These are phyloP conservation scores for Thinocorus orbignyianus DNA, from an alignment of 2,113 vertebrate species.

Conservation along the genomic window DNA sequence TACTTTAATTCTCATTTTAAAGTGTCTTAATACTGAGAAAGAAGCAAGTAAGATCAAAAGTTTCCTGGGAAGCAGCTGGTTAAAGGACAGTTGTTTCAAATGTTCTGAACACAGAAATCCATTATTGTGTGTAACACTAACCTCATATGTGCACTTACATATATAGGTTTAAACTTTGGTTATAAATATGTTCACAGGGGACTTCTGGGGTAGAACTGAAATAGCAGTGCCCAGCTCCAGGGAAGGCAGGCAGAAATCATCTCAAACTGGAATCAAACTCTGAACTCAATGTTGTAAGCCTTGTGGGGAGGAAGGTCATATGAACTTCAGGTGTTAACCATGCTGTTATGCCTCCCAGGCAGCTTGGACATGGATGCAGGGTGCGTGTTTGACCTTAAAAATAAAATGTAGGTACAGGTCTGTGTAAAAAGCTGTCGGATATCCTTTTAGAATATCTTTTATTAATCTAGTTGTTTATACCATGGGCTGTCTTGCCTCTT, in stretches of 20 bases:
- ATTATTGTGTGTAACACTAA: background rate
- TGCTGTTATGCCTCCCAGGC: background rate
- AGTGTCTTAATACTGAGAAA: background rate
- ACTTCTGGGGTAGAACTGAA: background rate
- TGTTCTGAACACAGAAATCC: background rate
- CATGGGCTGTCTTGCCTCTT: background rate
- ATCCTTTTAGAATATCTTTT: background rate
- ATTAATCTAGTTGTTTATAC: background rate
- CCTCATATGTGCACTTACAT: rapidly evolving
- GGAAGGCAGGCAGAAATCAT: background rate
- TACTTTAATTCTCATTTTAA: background rate
- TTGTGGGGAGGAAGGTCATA: background rate
- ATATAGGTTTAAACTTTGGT: background rate
- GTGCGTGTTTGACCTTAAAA: background rate
- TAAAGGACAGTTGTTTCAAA: background rate
- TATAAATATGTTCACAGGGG: background rate
- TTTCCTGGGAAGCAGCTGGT: background rate
- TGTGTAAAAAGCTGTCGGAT: background rate
- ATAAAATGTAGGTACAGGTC: background rate
- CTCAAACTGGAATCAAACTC: background rate
- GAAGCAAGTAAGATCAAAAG: background rate
- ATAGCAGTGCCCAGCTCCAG: background rate
- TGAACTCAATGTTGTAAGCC: background rate
- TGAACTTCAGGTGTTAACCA: background rate
- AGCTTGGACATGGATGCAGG: background rate